phyloP scores from a whole-genome alignment of 1,140 invertebrate genomes.

The Batillaria attramentaria region DNA sequence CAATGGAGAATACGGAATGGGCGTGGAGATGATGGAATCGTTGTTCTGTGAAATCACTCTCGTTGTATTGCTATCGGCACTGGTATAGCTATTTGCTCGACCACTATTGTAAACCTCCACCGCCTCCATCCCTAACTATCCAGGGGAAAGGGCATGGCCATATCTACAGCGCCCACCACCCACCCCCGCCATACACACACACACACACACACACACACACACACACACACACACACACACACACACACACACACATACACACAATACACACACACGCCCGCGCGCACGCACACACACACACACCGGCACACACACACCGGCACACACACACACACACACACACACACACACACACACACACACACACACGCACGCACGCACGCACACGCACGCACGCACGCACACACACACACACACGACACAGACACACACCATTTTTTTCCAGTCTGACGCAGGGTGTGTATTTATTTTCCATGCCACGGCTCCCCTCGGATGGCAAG shows the following conservation, averaged over 20 bases:
- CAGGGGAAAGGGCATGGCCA: too few relatives aligned
- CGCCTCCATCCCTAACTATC: too few relatives aligned
- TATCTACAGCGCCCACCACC: too few relatives aligned
- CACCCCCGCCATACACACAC: background rate
- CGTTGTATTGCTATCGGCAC: too few relatives aligned
- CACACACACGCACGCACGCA: background rate
- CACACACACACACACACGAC: background rate
- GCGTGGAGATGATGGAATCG: too few relatives aligned
- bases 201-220: background rate
- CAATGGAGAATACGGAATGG: too few relatives aligned
- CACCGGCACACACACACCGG: background rate
- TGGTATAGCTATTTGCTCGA: too few relatives aligned
- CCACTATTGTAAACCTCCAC: too few relatives aligned
- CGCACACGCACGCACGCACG: background rate
- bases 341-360: background rate
- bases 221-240: conserved; percentile 6
- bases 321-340: background rate
- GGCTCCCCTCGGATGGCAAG: background rate
- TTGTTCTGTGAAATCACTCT: too few relatives aligned
- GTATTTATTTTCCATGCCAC: background rate
- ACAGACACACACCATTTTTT: background rate
- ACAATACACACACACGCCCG: background rate
- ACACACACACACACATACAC: conserved; percentile 15
- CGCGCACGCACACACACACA: background rate
- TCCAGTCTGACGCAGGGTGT: background rate